Evolutionary conservation across 64 coral and sea anemone genomes (phyloP), one percentile per base, ranked within the genome.

Genomic region (Montipora cactus): DNA sequence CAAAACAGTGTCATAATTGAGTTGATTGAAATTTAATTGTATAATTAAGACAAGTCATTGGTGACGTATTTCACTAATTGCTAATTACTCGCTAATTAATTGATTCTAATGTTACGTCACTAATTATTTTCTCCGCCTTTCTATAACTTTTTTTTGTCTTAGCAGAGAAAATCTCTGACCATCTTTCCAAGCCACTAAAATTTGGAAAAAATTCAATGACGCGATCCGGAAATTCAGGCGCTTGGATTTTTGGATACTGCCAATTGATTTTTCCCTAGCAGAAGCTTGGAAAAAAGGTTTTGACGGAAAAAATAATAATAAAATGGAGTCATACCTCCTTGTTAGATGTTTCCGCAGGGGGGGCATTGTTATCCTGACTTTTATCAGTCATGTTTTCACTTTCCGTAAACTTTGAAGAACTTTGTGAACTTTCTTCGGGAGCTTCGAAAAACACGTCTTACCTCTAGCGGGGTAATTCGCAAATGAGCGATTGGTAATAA

Each of bases 381-480:
- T 28, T 16, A 44, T 66, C 14, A 82, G 57, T 64, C 80, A 82
- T 82, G 2, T 28, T 66, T 14, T 82, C 4, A 23, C 44, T 16
- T 61, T 82, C 28, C n/a, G 80, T 19, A 7, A 66, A 3, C 37
- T 82, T 14, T 22, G 12, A 44, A 45, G 2, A 15, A 62, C 80
- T 22, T 11, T 44, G 59, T 82, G 6, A 80, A 80, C n/a, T 16
- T 44, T 44, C 64, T 62, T 3, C 22, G 55, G 25, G 80, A 82
- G 80, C 80, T 13, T 9, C 55, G 55, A 61, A 64, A 82, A 82
- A 82, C 58, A 82, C 80, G 80, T 46, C 80, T 82, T 59, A 62
- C 57, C 80, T 80, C 55, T 25, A 45, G 14, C 23, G 23, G 2
- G 55, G 58, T 82, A 78, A 78, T 62, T 18, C 57, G 55, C 25